Conservation (phyloP, 2,113 vertebrate species). For the Sardina pilchardus region DNA sequence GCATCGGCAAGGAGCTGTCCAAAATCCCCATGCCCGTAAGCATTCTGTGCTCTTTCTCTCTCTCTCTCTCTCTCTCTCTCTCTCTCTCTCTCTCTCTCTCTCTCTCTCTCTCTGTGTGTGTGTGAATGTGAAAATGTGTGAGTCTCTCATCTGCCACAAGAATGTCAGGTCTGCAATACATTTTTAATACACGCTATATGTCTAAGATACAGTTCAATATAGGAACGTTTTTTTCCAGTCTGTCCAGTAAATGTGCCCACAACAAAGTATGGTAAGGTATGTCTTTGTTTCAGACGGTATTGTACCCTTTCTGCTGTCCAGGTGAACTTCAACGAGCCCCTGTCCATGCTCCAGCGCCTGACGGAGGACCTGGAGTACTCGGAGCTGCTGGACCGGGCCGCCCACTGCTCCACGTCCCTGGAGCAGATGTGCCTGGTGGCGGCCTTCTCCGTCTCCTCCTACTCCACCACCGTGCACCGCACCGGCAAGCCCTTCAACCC, state of each 20-base stretch:
- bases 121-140: no score
- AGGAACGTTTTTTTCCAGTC: no score
- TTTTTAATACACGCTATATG: no score
- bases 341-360: slow-evolving; percentile 91
- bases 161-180: no score
- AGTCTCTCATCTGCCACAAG: no score
- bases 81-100: background rate
- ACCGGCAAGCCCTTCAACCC: slow-evolving; percentile 76
- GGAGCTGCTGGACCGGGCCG: slow-evolving; percentile 86
- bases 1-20: slow-evolving; percentile 93
- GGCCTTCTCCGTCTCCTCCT: slow-evolving; percentile 73
- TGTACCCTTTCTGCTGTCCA: slow-evolving; percentile 25
- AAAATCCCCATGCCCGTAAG: slow-evolving; percentile 94
- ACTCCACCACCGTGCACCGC: slow-evolving; percentile 72
- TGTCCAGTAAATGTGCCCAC: background rate
- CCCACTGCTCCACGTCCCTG: slow-evolving; percentile 63
- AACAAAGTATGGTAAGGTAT: background rate
- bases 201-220: no score
- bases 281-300: background rate
- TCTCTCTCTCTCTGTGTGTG: no score
- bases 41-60: background rate
- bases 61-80: background rate
- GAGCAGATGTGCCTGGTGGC: slow-evolving; percentile 75
- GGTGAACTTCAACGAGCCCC: slow-evolving; percentile 86
- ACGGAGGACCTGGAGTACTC: slow-evolving; percentile 95